These are phyloP conservation scores for Macrotis lagotis DNA, from an alignment of 2,113 vertebrate genomes.

Conservation along the genomic window DNA sequence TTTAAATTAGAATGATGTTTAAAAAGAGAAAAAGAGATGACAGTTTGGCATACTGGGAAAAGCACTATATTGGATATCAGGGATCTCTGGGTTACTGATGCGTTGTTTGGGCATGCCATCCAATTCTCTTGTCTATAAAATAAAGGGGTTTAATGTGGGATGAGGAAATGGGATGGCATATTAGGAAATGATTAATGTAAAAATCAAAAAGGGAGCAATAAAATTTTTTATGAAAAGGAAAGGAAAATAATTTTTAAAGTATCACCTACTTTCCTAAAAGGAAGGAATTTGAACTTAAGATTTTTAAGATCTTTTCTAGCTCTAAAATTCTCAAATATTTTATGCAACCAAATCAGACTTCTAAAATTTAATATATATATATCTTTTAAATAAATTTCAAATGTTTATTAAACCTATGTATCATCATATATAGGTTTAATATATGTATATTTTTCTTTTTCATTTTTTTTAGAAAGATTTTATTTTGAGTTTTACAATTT, in stretches of 20 bases:
- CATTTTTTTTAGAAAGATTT: too few relatives aligned
- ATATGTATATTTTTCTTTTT: too few relatives aligned
- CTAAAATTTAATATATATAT: not conserved
- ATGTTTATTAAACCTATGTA: not conserved
- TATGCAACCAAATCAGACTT: not conserved
- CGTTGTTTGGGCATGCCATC: not conserved
- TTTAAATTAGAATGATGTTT: rapidly evolving
- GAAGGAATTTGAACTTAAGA: not conserved
- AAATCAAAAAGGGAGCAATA: not conserved
- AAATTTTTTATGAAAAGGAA: not conserved
- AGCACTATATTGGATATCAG: not conserved
- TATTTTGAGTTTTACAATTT: too few relatives aligned
- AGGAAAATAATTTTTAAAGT: not conserved
- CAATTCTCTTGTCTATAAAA: not conserved
- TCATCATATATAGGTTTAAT: not conserved
- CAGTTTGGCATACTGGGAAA: not conserved
- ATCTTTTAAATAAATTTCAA: not conserved
- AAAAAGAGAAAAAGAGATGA: not conserved
- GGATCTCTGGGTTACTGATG: not conserved
- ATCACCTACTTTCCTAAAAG: not conserved
- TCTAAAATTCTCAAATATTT: not conserved
- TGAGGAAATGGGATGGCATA: not conserved
- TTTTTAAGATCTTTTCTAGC: not conserved
- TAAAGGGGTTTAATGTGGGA: not conserved
- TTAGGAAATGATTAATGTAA: not conserved